phyloP scores from a whole-genome alignment of 2,113 vertebrate species.

The Platysternon megacephalum region DNA sequence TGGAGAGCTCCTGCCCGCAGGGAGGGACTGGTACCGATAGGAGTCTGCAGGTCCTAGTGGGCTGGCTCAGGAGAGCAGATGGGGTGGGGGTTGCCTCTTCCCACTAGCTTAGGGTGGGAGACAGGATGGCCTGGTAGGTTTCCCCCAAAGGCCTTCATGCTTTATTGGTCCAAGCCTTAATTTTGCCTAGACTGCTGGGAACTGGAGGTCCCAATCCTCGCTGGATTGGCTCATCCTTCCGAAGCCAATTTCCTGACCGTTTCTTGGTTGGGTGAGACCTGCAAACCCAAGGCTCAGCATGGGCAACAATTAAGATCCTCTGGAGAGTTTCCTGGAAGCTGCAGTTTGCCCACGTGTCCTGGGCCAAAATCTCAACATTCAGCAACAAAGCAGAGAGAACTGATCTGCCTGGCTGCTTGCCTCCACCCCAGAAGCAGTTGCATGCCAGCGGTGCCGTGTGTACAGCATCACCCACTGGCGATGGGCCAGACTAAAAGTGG shows the following conservation, averaged over 20 bases:
- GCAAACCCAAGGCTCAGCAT: background rate
- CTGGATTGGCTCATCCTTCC: background rate
- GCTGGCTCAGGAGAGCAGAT: too few relatives aligned
- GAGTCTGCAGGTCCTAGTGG: background rate
- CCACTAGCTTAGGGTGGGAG: background rate
- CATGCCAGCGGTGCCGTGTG: too few relatives aligned
- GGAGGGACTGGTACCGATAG: rapidly evolving
- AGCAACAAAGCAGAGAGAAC: too few relatives aligned
- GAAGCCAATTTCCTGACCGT: too few relatives aligned
- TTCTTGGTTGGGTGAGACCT: background rate
- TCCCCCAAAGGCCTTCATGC: background rate
- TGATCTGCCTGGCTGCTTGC: background rate
- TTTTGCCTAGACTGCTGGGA: too few relatives aligned
- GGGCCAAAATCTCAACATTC: background rate
- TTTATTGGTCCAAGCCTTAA: too few relatives aligned
- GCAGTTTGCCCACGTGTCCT: too few relatives aligned
- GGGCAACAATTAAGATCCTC: too few relatives aligned
- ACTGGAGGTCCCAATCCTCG: too few relatives aligned
- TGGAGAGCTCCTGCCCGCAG: rapidly evolving
- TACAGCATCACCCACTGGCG: too few relatives aligned
- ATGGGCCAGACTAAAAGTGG: background rate
- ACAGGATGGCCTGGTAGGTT: background rate
- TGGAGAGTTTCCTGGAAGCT: background rate
- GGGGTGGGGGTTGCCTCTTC: too few relatives aligned
- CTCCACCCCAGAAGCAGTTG: background rate